phyloP scores from a whole-genome alignment of 1,140 invertebrate genomes.

The Wasmannia auropunctata region DNA sequence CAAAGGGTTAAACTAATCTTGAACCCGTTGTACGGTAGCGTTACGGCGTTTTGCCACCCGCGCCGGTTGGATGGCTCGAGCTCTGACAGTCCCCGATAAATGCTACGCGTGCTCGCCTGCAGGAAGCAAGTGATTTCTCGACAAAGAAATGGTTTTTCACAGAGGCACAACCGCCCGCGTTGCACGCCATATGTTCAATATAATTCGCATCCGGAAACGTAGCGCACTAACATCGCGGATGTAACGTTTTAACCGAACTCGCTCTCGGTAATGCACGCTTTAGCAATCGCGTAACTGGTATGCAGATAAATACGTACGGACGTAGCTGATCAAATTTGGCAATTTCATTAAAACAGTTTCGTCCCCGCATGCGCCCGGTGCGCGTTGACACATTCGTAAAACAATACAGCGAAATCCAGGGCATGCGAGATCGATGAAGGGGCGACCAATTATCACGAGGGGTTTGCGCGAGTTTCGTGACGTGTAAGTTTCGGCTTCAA shows the following conservation, averaged over 20 bases:
- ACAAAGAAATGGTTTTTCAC: conserved; percentile 27
- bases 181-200: not conserved
- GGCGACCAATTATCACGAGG: conserved; percentile 25
- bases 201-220: conserved; percentile 7
- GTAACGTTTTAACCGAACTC: conserved; percentile 10
- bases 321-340: conserved; percentile 20
- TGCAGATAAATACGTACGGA: conserved; percentile 20
- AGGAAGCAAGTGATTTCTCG: conserved; percentile 1
- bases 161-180: not conserved
- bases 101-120: conserved; percentile 6
- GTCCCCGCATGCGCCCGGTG: not conserved
- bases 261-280: not conserved
- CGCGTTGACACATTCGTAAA: not conserved
- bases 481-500: not conserved
- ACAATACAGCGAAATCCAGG: not conserved
- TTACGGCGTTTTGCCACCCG: conserved; percentile 2
- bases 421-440: not conserved
- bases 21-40: not conserved
- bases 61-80: not conserved
- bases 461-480: not conserved
- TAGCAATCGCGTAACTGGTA: not conserved
- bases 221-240: not conserved
- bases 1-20: conserved; percentile 42
- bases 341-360: conserved; percentile 36
- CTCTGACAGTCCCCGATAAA: conserved; percentile 22